phyloP scores from a whole-genome alignment of 2,797 vertebrate species.

The Naso thynnoides region DNA sequence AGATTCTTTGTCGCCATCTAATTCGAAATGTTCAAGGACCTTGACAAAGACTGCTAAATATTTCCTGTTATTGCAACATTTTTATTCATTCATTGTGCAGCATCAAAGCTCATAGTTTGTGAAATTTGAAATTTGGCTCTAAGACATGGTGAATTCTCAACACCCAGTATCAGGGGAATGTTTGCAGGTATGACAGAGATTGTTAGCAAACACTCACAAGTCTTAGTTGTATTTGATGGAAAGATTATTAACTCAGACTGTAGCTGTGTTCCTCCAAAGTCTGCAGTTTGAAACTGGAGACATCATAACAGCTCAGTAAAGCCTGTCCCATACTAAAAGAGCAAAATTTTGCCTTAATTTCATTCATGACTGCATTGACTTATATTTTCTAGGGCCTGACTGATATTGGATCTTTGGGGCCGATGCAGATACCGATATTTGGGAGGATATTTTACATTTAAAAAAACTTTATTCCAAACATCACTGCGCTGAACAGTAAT shows the following conservation, averaged over 20 bases:
- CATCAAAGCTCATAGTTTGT: not conserved
- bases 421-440: too few species aligned
- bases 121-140: not conserved
- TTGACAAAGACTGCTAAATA: not conserved
- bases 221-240: constrained; percentile 30
- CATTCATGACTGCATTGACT: not conserved
- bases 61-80: too few species aligned
- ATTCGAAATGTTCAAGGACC: not conserved
- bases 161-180: constrained; percentile 22
- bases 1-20: constrained; percentile 9
- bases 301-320: not conserved
- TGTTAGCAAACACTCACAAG: constrained; percentile 15
- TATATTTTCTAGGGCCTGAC: too few species aligned
- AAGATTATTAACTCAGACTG: constrained; percentile 29
- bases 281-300: constrained; percentile 2
- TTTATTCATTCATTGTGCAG: not conserved
- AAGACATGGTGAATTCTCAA: not conserved
- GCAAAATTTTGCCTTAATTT: not conserved
- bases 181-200: constrained; percentile 33
- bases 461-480: too few species aligned
- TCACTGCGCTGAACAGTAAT: too few species aligned
- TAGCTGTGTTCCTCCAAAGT: constrained; percentile 27
- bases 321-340: not conserved
- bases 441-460: too few species aligned
- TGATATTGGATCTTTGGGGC: too few species aligned